Percentiles rank a stretch among this genome's conserved stretches.
These are phyloP conservation scores for Parotocinclus haroldoi DNA, from an alignment of 2,797 vertebrate species.

Conservation along the genomic window DNA sequence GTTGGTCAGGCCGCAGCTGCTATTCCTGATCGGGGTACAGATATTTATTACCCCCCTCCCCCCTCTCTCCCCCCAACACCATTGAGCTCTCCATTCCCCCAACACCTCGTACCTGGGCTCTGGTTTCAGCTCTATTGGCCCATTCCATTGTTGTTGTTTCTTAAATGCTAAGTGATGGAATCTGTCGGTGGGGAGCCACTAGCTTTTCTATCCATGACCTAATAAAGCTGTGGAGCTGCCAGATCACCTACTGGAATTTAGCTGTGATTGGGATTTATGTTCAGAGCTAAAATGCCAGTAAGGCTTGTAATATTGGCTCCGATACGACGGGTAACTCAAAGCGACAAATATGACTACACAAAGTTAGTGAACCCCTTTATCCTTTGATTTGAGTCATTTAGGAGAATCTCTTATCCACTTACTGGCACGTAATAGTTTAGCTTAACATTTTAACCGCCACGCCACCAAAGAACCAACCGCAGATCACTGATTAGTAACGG, in stretches of 20 bases:
- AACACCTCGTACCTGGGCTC: slow-evolving; percentile 34
- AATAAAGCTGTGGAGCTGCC: slow-evolving; percentile 32
- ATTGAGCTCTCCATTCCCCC: slow-evolving; percentile 30
- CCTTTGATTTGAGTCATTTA: too few species aligned
- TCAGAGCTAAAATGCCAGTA: background rate
- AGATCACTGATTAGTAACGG: too few species aligned
- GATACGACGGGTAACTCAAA: background rate
- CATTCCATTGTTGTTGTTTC: slow-evolving; percentile 42
- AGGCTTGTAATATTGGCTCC: background rate
- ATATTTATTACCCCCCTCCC: slow-evolving; percentile 44
- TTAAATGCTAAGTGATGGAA: slow-evolving; percentile 52
- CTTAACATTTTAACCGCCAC: too few species aligned
- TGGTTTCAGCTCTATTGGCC: slow-evolving; percentile 44
- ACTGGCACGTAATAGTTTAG: too few species aligned
- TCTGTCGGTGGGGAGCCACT: slow-evolving; percentile 35
- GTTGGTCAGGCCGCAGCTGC: slow-evolving; percentile 34
- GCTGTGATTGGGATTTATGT: background rate
- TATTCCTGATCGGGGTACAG: slow-evolving; percentile 22
- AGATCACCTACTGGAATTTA: too few species aligned
- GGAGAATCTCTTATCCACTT: too few species aligned
- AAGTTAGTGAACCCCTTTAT: too few species aligned
- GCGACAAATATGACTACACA: background rate
- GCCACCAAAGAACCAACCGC: too few species aligned
- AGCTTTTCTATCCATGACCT: slow-evolving; percentile 39
- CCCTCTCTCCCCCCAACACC: background rate